These are phyloP conservation scores for human (Homo sapiens) DNA, from an alignment of 2,113 vertebrate species.

Conservation along the genomic window DNA sequence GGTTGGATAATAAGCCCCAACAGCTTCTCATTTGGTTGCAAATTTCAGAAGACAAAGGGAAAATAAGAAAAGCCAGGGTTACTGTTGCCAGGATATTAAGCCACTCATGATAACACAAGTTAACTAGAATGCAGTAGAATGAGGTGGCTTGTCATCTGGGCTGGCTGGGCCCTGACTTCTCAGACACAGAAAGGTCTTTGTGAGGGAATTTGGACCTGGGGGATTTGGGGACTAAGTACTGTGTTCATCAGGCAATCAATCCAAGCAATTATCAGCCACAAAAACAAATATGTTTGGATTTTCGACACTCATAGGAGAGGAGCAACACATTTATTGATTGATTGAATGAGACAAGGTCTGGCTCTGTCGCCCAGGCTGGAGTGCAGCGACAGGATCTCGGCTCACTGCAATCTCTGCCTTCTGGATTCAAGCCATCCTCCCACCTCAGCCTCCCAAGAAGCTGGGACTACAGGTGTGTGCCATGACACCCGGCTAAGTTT, in stretches of 20 bases:
- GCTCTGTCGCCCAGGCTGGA: too few relatives aligned
- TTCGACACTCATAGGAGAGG: not conserved
- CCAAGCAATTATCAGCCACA: not conserved
- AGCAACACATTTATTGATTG: not conserved
- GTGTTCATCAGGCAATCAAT: not conserved
- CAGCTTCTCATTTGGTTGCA: conserved; percentile 22
- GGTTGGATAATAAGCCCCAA: conserved; percentile 11
- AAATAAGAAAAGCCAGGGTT: conserved; percentile 11
- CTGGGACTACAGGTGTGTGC: too few relatives aligned
- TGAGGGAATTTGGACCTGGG: not conserved
- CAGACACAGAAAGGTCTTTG: not conserved
- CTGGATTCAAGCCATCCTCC: too few relatives aligned
- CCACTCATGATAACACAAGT: not conserved
- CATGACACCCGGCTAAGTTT: too few relatives aligned
- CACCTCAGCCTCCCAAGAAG: too few relatives aligned
- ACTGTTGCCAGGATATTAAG: conserved; percentile 38
- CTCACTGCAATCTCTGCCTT: too few relatives aligned
- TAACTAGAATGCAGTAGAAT: not conserved
- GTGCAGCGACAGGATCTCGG: too few relatives aligned
- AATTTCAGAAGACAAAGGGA: conserved; percentile 17
- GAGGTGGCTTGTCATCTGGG: not conserved
- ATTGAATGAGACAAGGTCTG: too few relatives aligned
- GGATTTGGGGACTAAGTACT: not conserved
- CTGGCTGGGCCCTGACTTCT: not conserved
- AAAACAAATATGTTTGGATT: not conserved